Evolutionary conservation across 2,888 invertebrate genomes (phyloP), one percentile per base, ranked within the genome.

Genomic region (Spodoptera exigua): DNA sequence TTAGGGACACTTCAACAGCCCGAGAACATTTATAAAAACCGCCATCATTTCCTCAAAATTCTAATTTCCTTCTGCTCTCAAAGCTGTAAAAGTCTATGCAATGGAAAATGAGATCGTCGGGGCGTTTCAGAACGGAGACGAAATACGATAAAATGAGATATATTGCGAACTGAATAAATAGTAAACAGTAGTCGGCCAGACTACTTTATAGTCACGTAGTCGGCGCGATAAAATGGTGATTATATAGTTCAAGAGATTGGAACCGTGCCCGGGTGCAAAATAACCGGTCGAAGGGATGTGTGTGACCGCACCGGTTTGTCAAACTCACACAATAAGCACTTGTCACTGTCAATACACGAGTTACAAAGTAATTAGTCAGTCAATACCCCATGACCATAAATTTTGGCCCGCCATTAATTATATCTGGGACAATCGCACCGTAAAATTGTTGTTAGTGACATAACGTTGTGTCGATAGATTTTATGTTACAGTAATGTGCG

Each of bases 171-270:
- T 61, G 61, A 62, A 69, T 78, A 65, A 62, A 61, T 54, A 65
- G 67, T 61, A 52, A 67, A 59, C 32, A 59, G 14, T 72, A 56
- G 68, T 69, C 67, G 51, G 63, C 49, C 57, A 47, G 62, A 73
- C 62, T 80, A 69, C 65, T 80, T 80, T 80, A 80, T 76, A 76
- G 76, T 69, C 59, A 61, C 57, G 43, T 55, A 70, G 72, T 62
- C 44, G 75, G 74, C 62, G 74, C 76, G 80, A 85, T 88, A 87
- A 88, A 86, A 85, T 82, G 78, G 74, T 76, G 80, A 88, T 87
- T 82, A 85, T 84, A 81, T 85, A 79, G 79, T 76, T 64, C 62
- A 70, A 75, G 73, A 76, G 73, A 80, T 89, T 89, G 89, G 88
- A 89, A 84, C 79, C 35, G 61, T 85, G 89, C 89, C 88, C 86